Evolutionary conservation across 2,113 vertebrate genomes (phyloP), one percentile per base, ranked within the genome.

Genomic region (Austrofundulus limnaeus): DNA sequence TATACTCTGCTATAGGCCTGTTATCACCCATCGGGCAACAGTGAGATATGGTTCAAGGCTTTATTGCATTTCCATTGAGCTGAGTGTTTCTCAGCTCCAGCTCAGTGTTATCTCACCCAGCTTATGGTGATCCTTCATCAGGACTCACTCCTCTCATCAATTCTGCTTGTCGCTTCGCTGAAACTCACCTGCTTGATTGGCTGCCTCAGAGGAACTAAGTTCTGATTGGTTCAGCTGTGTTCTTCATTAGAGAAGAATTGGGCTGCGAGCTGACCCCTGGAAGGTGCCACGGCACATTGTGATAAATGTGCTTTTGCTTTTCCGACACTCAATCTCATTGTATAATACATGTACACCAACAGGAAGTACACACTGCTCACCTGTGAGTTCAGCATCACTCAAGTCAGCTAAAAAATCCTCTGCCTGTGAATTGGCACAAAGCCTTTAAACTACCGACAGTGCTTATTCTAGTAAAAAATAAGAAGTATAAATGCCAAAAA

Each of bases 61-160:
- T 88, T 87, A 87, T 87, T 89, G 85, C 73, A 76, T 88, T 88
- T 87, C 85, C 75, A 80, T 64, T 71, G 83, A 81, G 75, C 71
- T 2, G 75, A 81, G 81, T 72, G 75, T 80, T 85, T 45, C 80
- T 57, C 66, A 25, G 71, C 72, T 66, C 24, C 61, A 16, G 57
- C 25, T 31, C 31, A 11, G 78, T 38, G 83, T 86, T 90, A 90
- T 90, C 83, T 85, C 83, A 20, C 56, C 70, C 80, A 41, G 83
- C 85, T 86, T 82, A 83, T 63, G 83, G 72, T 66, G 83, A 88
- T 86, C 82, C 80, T 88, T 88, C 85, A 86, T 72, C 66, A 46
- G 71, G 84, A 84, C 81, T 84, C 76, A 83, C 80, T 80, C 69
- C 70, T 47, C 72, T 85, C 86, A 90, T 89, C 86, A 87, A 87